Conservation (phyloP, 2,797 vertebrate species). For the Lerista edwardsae region DNA sequence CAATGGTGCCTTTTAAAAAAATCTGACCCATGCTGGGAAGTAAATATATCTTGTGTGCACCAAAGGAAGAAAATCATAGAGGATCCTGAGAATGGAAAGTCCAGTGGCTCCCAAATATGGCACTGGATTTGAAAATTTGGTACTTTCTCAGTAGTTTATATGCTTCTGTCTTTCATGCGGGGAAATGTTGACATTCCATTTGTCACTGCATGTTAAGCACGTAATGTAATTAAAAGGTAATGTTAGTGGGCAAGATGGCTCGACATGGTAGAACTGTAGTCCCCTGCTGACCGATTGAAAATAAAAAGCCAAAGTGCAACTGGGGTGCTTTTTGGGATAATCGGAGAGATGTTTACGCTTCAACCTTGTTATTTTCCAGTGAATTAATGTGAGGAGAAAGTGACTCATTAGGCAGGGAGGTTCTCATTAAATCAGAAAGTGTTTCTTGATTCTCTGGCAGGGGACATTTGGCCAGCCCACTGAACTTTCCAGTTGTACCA, state of each 20-base stretch:
- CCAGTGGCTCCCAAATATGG: background rate
- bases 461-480: conserved; percentile 12
- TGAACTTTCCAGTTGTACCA: conserved; percentile 21
- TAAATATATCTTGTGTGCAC: background rate
- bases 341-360: background rate
- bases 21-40: too few species aligned
- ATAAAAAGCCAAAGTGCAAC: background rate
- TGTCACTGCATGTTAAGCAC: background rate
- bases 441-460: conserved; percentile 8
- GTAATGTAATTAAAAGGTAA: conserved; percentile 4
- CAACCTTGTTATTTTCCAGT: background rate
- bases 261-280: background rate
- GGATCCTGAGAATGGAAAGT: background rate
- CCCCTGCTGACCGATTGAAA: background rate
- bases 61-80: too few species aligned
- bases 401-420: background rate
- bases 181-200: background rate
- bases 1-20: too few species aligned
- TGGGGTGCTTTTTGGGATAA: conserved; percentile 2
- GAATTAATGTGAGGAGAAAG: background rate
- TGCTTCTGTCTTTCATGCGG: background rate
- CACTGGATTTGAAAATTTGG: background rate
- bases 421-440: conserved; percentile 4
- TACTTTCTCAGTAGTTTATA: background rate
- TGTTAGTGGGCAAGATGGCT: conserved; percentile 2